Evolutionary conservation across 1,140 invertebrate species (phyloP).

Genomic region (Adoxophyes honmai): DNA sequence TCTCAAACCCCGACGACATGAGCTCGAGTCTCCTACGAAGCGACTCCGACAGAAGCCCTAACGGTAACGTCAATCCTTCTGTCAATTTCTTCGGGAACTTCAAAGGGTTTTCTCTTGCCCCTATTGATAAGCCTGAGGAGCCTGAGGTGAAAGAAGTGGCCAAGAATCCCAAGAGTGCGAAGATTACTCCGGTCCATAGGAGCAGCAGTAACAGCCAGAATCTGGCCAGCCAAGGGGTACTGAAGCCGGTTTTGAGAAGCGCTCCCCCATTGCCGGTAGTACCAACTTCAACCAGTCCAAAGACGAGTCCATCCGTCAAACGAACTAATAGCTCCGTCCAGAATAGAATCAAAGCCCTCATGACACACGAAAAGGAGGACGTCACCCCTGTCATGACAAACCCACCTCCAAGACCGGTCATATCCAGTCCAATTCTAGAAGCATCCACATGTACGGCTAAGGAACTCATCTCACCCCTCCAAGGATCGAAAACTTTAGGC

Average conservation of each 20-base stretch:
- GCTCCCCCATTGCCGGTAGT: conserved; percentile 74
- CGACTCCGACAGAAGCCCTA: conserved; percentile 72
- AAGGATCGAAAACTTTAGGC: conserved; percentile 72
- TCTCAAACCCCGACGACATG: conserved; percentile 80
- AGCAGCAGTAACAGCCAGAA: conserved; percentile 61
- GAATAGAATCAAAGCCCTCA: conserved; percentile 62
- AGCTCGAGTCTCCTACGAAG: conserved; percentile 77
- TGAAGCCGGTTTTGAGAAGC: conserved; percentile 58
- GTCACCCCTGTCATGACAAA: conserved; percentile 37
- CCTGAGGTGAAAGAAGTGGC: conserved; percentile 25
- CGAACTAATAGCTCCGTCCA: conserved; percentile 65
- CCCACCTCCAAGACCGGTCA: conserved; percentile 82
- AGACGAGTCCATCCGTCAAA: conserved; percentile 58
- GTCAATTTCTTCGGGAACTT: conserved; percentile 88
- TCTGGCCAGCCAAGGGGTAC: conserved; percentile 42
- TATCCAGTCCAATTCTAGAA: conserved; percentile 88
- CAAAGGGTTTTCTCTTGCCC: conserved; percentile 88
- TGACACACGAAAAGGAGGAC: conserved; percentile 72
- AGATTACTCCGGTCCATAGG: conserved; percentile 65
- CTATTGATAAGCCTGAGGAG: conserved; percentile 77
- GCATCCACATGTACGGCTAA: conserved; percentile 87
- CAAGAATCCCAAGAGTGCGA: conserved; percentile 47
- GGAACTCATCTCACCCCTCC: conserved; percentile 80
- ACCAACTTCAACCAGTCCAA: conserved; percentile 44
- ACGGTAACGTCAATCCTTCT: conserved; percentile 74